Percentiles rank a stretch among this genome's conserved stretches.
These are phyloP conservation scores for Gobio occitaniae DNA, from an alignment of 2,797 vertebrate genomes.

Conservation along the genomic window DNA sequence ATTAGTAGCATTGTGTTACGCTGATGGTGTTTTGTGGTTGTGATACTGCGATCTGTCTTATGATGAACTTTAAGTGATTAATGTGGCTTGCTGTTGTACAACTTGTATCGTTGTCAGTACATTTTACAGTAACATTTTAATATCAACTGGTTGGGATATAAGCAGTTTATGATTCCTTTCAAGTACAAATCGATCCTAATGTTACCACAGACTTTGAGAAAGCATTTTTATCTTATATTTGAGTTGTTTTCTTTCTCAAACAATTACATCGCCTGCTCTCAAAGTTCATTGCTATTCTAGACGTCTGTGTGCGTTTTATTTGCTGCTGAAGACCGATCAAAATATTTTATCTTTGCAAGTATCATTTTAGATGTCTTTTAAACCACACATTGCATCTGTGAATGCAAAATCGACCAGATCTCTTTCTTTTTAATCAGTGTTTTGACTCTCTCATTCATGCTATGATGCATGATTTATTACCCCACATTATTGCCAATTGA, in stretches of 20 bases:
- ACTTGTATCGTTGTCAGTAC: not conserved
- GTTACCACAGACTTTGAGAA: not conserved
- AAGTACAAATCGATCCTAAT: not conserved
- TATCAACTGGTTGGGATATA: not conserved
- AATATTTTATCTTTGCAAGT: not conserved
- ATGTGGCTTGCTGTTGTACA: not conserved
- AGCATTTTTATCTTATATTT: not conserved
- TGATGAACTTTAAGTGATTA: conserved; percentile 4
- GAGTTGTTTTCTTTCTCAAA: not conserved
- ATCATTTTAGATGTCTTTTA: not conserved
- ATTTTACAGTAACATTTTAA: not conserved
- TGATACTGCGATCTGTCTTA: not conserved
- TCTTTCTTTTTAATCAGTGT: conserved; percentile 9
- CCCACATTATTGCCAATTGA: not conserved
- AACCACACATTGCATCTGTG: not conserved
- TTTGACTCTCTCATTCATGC: not conserved
- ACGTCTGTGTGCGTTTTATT: not conserved
- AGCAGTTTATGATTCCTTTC: not conserved
- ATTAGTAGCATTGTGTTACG: not conserved
- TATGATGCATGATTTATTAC: conserved; percentile 12
- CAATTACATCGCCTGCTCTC: not conserved
- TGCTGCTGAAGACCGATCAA: not conserved
- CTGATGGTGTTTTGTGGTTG: not conserved
- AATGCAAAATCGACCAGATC: conserved; percentile 11
- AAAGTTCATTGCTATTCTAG: not conserved